Conservation (phyloP, 2,888 invertebrate species). For the Lasius platythorax region DNA sequence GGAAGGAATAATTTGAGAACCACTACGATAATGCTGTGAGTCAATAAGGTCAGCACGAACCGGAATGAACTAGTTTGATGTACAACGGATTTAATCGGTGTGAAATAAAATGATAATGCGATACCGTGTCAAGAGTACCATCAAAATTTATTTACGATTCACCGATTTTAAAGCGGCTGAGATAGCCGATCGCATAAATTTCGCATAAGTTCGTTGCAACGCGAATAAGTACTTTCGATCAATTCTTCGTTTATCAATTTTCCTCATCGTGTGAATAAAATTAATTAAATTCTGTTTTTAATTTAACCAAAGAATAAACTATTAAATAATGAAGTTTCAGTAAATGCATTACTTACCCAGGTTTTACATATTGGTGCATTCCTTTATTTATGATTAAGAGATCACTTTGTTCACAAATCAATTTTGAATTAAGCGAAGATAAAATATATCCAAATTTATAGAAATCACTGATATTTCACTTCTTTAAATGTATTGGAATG, state of each 20-base stretch:
- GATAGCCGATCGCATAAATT: neutral
- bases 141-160: constrained; percentile 42
- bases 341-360: constrained; percentile 66
- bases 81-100: constrained; percentile 58
- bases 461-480: neutral
- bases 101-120: constrained; percentile 45
- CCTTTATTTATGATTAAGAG: constrained; percentile 9
- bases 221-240: neutral
- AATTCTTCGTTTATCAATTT: neutral
- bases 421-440: neutral
- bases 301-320: neutral
- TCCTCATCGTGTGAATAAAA: neutral
- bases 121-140: constrained; percentile 40
- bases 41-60: constrained; percentile 75
- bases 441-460: neutral
- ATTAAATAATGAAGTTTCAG: neutral
- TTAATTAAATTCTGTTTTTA: neutral
- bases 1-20: constrained; percentile 69
- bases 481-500: neutral
- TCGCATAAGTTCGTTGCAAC: neutral
- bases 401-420: constrained; percentile 3
- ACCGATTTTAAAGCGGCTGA: neutral
- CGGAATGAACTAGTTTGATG: constrained; percentile 67
- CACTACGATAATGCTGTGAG: constrained; percentile 70
- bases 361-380: constrained; percentile 73